Evolutionary conservation across 2,113 vertebrate genomes (phyloP), one percentile per base, ranked within the genome.

Genomic region (Tricholaema leucomelas): DNA sequence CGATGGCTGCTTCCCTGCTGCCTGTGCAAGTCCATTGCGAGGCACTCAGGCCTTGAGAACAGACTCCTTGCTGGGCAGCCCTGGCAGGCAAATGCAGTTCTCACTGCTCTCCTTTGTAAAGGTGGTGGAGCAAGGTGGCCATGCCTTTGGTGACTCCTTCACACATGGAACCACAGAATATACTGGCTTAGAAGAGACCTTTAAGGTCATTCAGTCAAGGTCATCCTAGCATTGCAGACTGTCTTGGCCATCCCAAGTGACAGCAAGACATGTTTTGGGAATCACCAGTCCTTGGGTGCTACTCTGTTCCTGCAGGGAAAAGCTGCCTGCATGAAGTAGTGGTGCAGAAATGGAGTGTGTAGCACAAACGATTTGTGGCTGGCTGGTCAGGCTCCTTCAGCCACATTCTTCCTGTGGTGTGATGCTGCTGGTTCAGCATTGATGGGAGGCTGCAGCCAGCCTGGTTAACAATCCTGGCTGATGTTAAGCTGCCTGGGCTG

Each of bases 401-500:
- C 19, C 36, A 28, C 75, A 38, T 81, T 72, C 59, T 58, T 90
- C 25, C 52, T 80, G 58, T 80, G 83, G 80, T 40, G 75, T 5
- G 14, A 44, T 87, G 65, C 66, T 95, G 81, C 72, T 50, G 28
- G 61, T 87, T 46, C 48, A 91, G 56, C 27, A 54, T 50, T 91
- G 85, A 85, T 87, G 54, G 87, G 58, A 94, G 87, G 81, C 85
- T 89, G 72, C 50, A 89, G 81, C 78, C 73, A 80, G 36, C 72
- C 31, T 55, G 71, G 69, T 96, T 96, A 95, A 96, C 94, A 95
- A 94, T 95, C 92, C 69, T 48, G 21, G 54, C 70, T 58, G 60
- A 96, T 93, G 94, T 96, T 96, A 96, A 96, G 85, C 96, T 92
- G 94, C 87, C 85, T 91, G 2, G 88, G 65, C 88, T 94, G 89